These are phyloP conservation scores for Galerucella pusilla DNA, from an alignment of 2,888 invertebrate genomes.

Conservation along the genomic window DNA sequence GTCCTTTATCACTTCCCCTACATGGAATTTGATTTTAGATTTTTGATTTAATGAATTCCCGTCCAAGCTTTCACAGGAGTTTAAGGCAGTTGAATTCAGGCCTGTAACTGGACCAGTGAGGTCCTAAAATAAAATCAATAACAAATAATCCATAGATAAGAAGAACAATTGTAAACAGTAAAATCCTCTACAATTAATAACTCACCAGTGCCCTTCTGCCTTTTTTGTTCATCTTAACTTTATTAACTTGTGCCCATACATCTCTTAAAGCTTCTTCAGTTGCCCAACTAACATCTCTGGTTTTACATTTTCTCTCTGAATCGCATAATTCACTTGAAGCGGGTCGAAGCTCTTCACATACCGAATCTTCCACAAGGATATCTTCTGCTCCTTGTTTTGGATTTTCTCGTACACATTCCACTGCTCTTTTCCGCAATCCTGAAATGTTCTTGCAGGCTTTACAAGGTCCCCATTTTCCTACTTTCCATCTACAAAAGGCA, in stretches of 20 bases:
- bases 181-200: neutral
- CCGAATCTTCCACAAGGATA: conserved; percentile 61
- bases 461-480: conserved; percentile 74
- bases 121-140: conserved; percentile 11
- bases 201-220: conserved; percentile 36
- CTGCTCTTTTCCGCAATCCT: conserved; percentile 64
- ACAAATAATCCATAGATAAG: too few relatives aligned
- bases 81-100: conserved; percentile 13
- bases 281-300: conserved; percentile 47
- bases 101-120: conserved; percentile 17
- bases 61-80: conserved; percentile 1
- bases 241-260: conserved; percentile 59
- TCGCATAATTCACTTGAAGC: conserved; percentile 61
- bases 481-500: conserved; percentile 68
- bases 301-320: conserved; percentile 57
- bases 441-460: conserved; percentile 67
- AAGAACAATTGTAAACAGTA: too few relatives aligned
- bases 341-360: conserved; percentile 58
- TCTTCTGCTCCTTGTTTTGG: conserved; percentile 65
- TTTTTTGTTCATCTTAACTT: conserved; percentile 33
- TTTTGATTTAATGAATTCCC: conserved; percentile 10
- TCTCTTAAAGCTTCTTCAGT: conserved; percentile 55
- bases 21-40: conserved; percentile 28
- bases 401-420: conserved; percentile 66
- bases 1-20: conserved; percentile 58